phyloP scores from a whole-genome alignment of 2,797 vertebrate species.

The Triplophysa bombifrons region DNA sequence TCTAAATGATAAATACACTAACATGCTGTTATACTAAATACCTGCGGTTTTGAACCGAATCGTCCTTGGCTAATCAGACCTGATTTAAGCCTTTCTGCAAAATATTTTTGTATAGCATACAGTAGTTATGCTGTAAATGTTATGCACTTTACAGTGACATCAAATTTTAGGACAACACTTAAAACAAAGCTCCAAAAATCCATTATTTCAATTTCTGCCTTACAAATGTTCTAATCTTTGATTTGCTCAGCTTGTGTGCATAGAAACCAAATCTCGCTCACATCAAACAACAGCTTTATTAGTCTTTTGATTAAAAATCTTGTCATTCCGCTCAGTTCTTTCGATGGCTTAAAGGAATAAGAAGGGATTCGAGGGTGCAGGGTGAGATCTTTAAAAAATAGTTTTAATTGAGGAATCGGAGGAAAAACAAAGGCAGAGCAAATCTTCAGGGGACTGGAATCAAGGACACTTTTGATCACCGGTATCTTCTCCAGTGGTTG shows the following conservation, averaged over 20 bases:
- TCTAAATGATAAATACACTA: too few relatives aligned
- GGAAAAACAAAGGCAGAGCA: constrained; percentile 36
- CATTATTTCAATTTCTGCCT: constrained; percentile 8
- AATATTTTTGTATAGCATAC: neutral
- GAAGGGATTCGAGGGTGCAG: constrained; percentile 14
- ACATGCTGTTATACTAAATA: neutral
- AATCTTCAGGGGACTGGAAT: constrained; percentile 54
- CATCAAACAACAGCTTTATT: constrained; percentile 39
- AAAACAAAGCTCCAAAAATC: neutral
- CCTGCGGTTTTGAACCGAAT: neutral
- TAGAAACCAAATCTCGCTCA: neutral
- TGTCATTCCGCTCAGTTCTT: constrained; percentile 19
- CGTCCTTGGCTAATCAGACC: neutral
- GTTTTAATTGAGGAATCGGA: constrained; percentile 62
- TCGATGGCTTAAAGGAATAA: constrained; percentile 29
- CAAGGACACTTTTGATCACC: constrained; percentile 69
- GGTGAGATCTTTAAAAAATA: constrained; percentile 43
- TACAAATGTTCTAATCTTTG: constrained; percentile 1
- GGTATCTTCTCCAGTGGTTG: constrained; percentile 40
- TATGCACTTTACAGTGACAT: neutral
- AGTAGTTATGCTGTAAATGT: neutral
- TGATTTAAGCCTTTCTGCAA: neutral
- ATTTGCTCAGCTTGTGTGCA: constrained; percentile 1
- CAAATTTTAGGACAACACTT: neutral
- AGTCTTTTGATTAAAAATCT: constrained; percentile 13